Evolutionary conservation across 2,113 vertebrate species (phyloP).

Genomic region (Nematolebias whitei): DNA sequence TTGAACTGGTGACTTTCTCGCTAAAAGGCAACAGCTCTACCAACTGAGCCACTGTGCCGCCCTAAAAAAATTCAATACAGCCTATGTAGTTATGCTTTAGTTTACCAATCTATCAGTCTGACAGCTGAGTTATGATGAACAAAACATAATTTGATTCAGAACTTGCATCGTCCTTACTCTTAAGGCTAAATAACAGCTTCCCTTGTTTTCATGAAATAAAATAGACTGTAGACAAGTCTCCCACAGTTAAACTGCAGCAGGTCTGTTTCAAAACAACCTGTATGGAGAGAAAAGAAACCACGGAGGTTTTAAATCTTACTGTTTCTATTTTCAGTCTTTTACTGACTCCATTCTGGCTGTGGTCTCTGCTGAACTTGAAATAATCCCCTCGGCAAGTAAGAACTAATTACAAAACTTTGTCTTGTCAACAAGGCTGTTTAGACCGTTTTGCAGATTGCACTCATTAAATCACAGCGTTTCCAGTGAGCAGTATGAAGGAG

Average conservation of each 20-base stretch:
- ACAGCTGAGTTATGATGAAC: no score
- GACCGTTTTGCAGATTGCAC: conserved; percentile 49
- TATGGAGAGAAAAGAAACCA: conserved; percentile 12
- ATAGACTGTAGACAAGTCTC: conserved; percentile 10
- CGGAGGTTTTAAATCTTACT: conserved; percentile 14
- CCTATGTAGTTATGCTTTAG: no score
- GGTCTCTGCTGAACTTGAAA: conserved; percentile 49
- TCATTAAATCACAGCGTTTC: conserved; percentile 66
- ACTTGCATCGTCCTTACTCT: neutral
- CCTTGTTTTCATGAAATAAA: conserved; percentile 14
- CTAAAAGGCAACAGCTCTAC: no score
- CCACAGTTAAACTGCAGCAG: conserved; percentile 17
- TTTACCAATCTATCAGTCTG: no score
- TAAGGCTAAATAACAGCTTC: conserved; percentile 13
- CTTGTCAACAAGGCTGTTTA: conserved; percentile 62
- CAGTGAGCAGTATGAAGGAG: conserved; percentile 31
- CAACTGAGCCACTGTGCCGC: no score
- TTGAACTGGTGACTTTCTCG: no score
- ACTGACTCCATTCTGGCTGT: conserved; percentile 21
- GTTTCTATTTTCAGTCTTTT: conserved; percentile 50
- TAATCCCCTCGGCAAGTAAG: conserved; percentile 37
- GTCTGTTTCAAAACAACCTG: conserved; percentile 44
- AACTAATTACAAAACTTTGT: conserved; percentile 64
- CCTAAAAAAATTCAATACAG: no score
- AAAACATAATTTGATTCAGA: no score